Percentiles rank a stretch among this genome's conserved stretches.
phyloP scores from a whole-genome alignment of 2,113 vertebrate species.

The Brachyistius frenatus region DNA sequence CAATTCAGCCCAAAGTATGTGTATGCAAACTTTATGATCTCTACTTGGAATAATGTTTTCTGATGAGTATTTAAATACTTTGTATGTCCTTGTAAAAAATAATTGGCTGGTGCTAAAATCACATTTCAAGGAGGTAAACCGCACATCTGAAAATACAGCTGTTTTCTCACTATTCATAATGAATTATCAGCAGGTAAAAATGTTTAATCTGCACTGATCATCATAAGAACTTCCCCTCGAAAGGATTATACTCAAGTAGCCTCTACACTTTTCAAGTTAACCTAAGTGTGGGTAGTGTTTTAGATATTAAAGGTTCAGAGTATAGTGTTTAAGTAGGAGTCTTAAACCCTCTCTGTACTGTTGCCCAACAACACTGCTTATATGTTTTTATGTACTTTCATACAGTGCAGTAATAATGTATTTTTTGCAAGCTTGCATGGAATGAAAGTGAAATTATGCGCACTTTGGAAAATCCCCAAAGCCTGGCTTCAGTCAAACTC shows the following conservation, averaged over 20 bases:
- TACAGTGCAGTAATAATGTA: background rate
- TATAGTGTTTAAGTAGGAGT: background rate
- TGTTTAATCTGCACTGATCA: background rate
- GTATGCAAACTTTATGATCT: background rate
- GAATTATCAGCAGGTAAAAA: too few species aligned
- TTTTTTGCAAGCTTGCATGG: slow-evolving; percentile 10
- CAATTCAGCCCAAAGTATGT: too few species aligned
- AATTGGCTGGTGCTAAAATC: background rate
- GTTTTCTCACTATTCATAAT: too few species aligned
- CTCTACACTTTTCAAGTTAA: background rate
- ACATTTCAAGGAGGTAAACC: too few species aligned
- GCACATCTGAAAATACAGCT: too few species aligned
- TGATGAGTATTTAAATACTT: background rate
- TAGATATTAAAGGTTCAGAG: background rate
- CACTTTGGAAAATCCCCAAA: slow-evolving; percentile 19
- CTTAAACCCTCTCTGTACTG: background rate
- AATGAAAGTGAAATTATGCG: slow-evolving; percentile 25
- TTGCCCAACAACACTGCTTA: background rate
- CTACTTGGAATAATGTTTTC: background rate
- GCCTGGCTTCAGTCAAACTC: slow-evolving; percentile 28
- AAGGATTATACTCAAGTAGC: too few species aligned
- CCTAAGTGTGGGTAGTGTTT: background rate
- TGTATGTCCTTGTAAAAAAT: background rate
- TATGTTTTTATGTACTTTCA: background rate
- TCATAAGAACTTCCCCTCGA: background rate